Evolutionary conservation across 2,113 vertebrate genomes (phyloP).

Genomic region (Todiramphus chloris): DNA sequence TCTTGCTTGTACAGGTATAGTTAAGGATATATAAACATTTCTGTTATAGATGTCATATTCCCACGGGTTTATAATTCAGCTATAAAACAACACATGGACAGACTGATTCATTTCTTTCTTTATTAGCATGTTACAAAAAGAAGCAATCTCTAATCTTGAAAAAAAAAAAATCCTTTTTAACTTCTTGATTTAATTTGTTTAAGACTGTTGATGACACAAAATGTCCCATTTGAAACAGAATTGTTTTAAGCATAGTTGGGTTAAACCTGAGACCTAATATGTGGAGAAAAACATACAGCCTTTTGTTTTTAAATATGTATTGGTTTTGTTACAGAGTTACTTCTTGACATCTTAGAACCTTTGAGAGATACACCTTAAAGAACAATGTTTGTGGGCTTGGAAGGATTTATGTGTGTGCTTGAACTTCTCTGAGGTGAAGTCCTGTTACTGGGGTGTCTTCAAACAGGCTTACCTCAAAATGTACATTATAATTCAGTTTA

Average conservation of each 20-base stretch:
- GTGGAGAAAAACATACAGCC: background rate
- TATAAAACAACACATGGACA: background rate
- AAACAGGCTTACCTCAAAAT: background rate
- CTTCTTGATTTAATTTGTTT: background rate
- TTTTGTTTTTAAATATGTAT: background rate
- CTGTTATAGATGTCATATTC: background rate
- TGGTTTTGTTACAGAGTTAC: background rate
- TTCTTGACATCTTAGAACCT: background rate
- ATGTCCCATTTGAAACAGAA: background rate
- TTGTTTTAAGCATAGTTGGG: background rate
- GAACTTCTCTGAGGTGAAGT: background rate
- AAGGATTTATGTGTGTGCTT: background rate
- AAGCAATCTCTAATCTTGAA: background rate
- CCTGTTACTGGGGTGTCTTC: background rate
- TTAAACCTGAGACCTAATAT: background rate
- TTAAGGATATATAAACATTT: slow-evolving; percentile 31
- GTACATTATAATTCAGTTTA: background rate
- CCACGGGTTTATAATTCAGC: background rate
- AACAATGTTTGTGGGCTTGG: background rate
- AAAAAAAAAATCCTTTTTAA: background rate
- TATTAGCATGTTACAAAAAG: background rate
- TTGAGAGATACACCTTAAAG: background rate
- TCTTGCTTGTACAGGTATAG: background rate
- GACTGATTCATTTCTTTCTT: background rate
- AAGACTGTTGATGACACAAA: background rate